Evolutionary conservation across 2,888 invertebrate species (phyloP).

Genomic region (Endotricha flammealis): DNA sequence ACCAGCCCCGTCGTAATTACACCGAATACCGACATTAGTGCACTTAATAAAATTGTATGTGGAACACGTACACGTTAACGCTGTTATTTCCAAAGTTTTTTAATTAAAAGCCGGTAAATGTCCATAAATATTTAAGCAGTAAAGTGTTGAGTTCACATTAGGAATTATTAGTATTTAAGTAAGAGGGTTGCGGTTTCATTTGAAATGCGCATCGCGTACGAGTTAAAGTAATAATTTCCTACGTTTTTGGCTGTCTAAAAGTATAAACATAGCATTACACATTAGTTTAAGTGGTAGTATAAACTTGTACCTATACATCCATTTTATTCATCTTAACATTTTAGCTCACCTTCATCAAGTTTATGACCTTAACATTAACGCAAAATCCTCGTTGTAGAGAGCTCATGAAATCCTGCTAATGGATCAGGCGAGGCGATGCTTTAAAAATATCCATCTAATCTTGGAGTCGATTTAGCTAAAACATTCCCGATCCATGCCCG

Average conservation of each 20-base stretch:
- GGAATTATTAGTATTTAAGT: no score
- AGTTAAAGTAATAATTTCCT: no score
- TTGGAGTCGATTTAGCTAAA: slow-evolving; percentile 61
- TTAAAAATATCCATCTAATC: slow-evolving; percentile 68
- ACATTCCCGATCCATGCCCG: slow-evolving; percentile 54
- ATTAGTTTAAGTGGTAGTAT: no score
- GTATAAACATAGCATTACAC: no score
- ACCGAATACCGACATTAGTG: slow-evolving; percentile 54
- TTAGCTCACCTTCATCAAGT: slow-evolving; percentile 27
- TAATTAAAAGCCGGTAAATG: slow-evolving; percentile 25
- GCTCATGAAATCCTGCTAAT: slow-evolving; percentile 63
- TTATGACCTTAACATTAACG: slow-evolving; percentile 41
- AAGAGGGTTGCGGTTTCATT: no score
- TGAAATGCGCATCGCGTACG: no score
- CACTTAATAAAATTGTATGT: slow-evolving; percentile 33
- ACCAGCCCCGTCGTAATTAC: slow-evolving; percentile 52
- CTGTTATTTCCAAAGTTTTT: slow-evolving; percentile 30
- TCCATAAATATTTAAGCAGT: neutral
- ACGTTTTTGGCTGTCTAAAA: no score
- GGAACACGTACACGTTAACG: slow-evolving; percentile 14
- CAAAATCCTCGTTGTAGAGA: slow-evolving; percentile 43
- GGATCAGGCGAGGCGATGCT: slow-evolving; percentile 60
- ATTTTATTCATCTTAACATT: slow-evolving; percentile 22
- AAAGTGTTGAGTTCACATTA: no score
- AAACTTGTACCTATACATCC: slow-evolving; percentile 2